Evolutionary conservation across 2,888 invertebrate genomes (phyloP).

Genomic region (Thecocarcelia acutangulata): DNA sequence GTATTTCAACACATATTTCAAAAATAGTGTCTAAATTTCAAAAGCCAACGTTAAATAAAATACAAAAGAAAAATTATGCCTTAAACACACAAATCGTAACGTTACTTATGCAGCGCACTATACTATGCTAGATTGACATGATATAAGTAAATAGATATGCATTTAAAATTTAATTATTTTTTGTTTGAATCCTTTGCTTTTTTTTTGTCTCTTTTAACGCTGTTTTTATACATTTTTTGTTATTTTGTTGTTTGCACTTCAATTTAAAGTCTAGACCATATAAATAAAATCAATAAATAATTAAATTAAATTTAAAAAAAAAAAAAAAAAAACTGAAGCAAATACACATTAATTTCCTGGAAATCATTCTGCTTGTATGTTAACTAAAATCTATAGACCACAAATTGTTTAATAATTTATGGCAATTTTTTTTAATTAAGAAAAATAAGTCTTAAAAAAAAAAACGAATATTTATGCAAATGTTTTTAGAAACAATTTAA

Average conservation of each 20-base stretch:
- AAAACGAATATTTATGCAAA: conserved; percentile 18
- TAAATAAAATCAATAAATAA: conserved; percentile 33
- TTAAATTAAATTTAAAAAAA: conserved; percentile 25
- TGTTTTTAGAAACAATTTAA: conserved; percentile 9
- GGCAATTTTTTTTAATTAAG: conserved; percentile 3
- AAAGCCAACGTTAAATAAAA: too few relatives aligned
- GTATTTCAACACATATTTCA: too few relatives aligned
- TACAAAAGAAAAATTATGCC: too few relatives aligned
- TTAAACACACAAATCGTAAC: too few relatives aligned
- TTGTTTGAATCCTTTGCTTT: too few relatives aligned
- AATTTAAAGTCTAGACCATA: conserved; percentile 28
- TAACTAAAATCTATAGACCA: background rate
- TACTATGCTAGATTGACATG: too few relatives aligned
- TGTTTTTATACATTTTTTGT: too few relatives aligned
- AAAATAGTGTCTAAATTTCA: too few relatives aligned
- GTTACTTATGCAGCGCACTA: too few relatives aligned
- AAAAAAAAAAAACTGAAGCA: conserved; percentile 17
- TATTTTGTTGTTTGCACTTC: background rate
- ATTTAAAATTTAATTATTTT: too few relatives aligned
- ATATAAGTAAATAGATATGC: too few relatives aligned
- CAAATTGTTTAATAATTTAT: conserved; percentile 19
- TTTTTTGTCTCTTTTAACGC: background rate
- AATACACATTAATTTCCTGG: conserved; percentile 18
- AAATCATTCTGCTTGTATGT: background rate
- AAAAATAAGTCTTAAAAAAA: conserved; percentile 3